Evolutionary conservation across 2,888 invertebrate species (phyloP).

Genomic region (Catocala nupta): DNA sequence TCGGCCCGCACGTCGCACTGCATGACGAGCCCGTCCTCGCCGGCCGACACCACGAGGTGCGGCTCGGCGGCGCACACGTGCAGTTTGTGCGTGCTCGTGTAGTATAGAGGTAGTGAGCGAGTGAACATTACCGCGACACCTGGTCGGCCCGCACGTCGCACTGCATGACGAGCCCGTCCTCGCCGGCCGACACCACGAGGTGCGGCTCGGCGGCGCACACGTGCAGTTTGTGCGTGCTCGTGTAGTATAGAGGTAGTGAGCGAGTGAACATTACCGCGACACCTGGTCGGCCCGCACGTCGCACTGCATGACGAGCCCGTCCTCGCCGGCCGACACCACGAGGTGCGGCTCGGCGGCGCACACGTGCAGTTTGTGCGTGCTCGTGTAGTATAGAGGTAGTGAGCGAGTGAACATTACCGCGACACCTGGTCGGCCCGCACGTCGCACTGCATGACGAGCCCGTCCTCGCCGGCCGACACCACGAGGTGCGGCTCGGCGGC

Average conservation of each 20-base stretch:
- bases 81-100: slow-evolving; percentile 92
- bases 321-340: slow-evolving; percentile 95
- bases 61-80: slow-evolving; percentile 92
- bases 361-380: slow-evolving; percentile 84
- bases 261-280: slow-evolving; percentile 69
- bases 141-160: slow-evolving; percentile 92
- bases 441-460: slow-evolving; percentile 93
- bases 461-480: slow-evolving; percentile 96
- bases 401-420: slow-evolving; percentile 65
- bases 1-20: slow-evolving; percentile 93
- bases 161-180: slow-evolving; percentile 94
- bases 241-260: no score
- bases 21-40: slow-evolving; percentile 95
- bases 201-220: slow-evolving; percentile 92
- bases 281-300: slow-evolving; percentile 93
- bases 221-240: slow-evolving; percentile 92
- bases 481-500: slow-evolving; percentile 92
- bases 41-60: slow-evolving; percentile 93
- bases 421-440: slow-evolving; percentile 90
- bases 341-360: slow-evolving; percentile 92
- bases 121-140: slow-evolving; percentile 63
- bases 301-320: slow-evolving; percentile 92
- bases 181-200: slow-evolving; percentile 94
- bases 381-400: no score
- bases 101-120: slow-evolving; percentile 76